A percentile compares a stretch with the other conserved stretches of the same genome.
Evolutionary conservation across 2,113 vertebrate genomes (phyloP).

Genomic region (Pollachius pollachius): DNA sequence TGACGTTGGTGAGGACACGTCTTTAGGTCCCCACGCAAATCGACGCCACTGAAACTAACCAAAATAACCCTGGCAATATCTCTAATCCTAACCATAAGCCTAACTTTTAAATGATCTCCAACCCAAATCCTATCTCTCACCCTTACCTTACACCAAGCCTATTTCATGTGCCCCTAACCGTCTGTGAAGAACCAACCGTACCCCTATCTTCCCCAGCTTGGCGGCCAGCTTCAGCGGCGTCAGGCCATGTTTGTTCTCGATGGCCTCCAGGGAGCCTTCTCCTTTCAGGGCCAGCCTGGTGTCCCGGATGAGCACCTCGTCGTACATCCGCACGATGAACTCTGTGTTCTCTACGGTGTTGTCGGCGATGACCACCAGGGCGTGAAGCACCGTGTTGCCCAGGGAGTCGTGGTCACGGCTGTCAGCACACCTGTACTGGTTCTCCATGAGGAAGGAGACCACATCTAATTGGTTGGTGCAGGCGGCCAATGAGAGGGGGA

Average conservation of each 20-base stretch:
- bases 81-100: too few species aligned
- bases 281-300: conserved; percentile 59
- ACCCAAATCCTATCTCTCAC: too few species aligned
- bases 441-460: conserved; percentile 84
- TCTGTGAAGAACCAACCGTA: conserved; percentile 44
- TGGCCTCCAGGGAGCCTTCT: conserved; percentile 72
- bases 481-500: too few species aligned
- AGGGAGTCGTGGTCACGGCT: conserved; percentile 74
- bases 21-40: too few species aligned
- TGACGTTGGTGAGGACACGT: too few species aligned
- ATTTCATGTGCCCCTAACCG: neutral
- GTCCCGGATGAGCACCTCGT: conserved; percentile 78
- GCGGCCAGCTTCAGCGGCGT: conserved; percentile 85
- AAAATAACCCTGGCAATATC: too few species aligned
- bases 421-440: conserved; percentile 74
- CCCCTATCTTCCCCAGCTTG: conserved; percentile 85
- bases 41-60: too few species aligned
- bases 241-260: conserved; percentile 80
- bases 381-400: too few species aligned
- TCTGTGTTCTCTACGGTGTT: conserved; percentile 83
- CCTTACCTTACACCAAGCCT: too few species aligned
- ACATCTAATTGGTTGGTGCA: conserved; percentile 85
- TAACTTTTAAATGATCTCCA: neutral
- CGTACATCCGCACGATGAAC: conserved; percentile 82
- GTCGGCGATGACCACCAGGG: conserved; percentile 54